Evolutionary conservation across 2,888 invertebrate genomes (phyloP), one percentile per base, ranked within the genome.

Genomic region (Drosophila kambysellisi): DNA sequence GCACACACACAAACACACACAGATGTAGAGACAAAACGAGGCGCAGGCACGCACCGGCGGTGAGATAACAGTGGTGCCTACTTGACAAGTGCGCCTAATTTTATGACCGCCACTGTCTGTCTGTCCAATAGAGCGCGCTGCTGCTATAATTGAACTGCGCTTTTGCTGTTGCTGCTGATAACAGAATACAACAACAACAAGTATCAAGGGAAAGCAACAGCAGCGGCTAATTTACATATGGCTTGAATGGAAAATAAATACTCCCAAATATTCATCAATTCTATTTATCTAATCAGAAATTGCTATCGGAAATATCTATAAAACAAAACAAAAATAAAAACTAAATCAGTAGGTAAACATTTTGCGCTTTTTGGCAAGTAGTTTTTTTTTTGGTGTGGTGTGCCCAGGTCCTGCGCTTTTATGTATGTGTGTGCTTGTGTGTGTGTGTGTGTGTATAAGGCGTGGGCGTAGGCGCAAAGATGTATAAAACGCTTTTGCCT

Each of bases 151-250:
- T 80, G 67, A 74, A 76, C 68, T 62, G 62, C 48, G 43, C 53
- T 66, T 39, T 58, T 68, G 43, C 60, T 71, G 79, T 71, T 71
- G 63, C 62, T 74, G 69, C 74, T 79, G 72, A 75, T 85, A 54
- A 73, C 60, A 63, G 53, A 57, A 57, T 51, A 67, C 53, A 72
- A 62, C 50, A 69, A 59, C 56, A 66, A 48, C 53, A 61, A 43
- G 15, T 41, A 57, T 61, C 68, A 73, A 69, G 48, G 61, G 48
- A 57, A 57, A 39, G 60, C 58, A 50, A 30, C 56, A 66, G 70
- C 62, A 60, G 57, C 56, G 68, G 68, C 70, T 76, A 89, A 89
- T 89, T 87, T 89, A 80, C 88, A 89, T 87, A 87, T 87, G 88
- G 88, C 79, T 83, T 59, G 71, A 66, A 81, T 77, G 43, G 56